phyloP scores from a whole-genome alignment of 2,888 invertebrate genomes.

The Dione juno region DNA sequence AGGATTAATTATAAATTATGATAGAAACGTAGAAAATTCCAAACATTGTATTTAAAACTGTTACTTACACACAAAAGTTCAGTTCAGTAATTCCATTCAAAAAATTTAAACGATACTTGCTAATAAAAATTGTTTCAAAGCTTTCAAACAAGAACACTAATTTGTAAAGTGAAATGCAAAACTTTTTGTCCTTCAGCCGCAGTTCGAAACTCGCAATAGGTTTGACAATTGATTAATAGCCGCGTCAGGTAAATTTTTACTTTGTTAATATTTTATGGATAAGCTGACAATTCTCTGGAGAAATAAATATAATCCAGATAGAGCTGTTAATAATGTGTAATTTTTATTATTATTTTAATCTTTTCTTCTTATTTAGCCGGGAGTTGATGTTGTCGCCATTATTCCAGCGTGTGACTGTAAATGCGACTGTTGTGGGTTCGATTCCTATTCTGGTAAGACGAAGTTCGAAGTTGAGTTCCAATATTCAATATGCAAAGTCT shows the following conservation, averaged over 20 bases:
- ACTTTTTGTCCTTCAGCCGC: slow-evolving; percentile 14
- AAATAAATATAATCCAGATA: neutral
- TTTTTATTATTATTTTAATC: too few species aligned
- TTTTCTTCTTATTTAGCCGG: too few species aligned
- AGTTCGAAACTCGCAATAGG: slow-evolving; percentile 20
- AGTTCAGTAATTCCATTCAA: neutral
- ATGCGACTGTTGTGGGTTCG: too few species aligned
- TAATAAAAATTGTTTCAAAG: slow-evolving; percentile 5
- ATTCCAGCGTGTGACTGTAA: too few species aligned
- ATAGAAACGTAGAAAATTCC: too few species aligned
- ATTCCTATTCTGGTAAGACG: too few species aligned
- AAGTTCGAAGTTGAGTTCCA: too few species aligned
- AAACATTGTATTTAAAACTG: too few species aligned
- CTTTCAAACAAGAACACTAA: slow-evolving; percentile 16
- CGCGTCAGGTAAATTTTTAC: slow-evolving; percentile 21
- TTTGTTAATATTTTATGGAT: slow-evolving; percentile 9
- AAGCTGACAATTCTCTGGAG: neutral
- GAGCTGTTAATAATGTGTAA: neutral
- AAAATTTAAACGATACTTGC: neutral
- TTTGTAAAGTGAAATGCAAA: slow-evolving; percentile 22
- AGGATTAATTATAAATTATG: too few species aligned
- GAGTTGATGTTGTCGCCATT: too few species aligned
- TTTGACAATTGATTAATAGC: slow-evolving; percentile 26
- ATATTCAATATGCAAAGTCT: too few species aligned
- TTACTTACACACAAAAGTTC: too few species aligned